phyloP scores from a whole-genome alignment of 1,140 invertebrate genomes.

The Procambarus virginalis region DNA sequence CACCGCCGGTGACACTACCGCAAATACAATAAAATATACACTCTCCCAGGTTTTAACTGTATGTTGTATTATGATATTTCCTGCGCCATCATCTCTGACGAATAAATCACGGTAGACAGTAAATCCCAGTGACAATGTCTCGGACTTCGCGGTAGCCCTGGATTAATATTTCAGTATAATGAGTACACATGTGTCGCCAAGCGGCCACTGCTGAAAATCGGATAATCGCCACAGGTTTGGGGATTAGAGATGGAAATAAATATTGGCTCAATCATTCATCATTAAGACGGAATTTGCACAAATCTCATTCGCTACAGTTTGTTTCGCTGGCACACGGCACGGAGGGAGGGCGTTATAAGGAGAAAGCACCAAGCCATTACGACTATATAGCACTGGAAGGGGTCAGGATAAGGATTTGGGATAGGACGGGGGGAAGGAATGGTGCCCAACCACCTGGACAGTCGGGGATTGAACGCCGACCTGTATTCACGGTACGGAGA shows the following conservation, averaged over 20 bases:
- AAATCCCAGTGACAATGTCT: neutral
- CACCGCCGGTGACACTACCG: neutral
- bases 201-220: neutral
- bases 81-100: neutral
- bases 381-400: too few species aligned
- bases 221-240: slow-evolving; percentile 25
- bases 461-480: too few species aligned
- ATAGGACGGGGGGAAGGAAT: too few species aligned
- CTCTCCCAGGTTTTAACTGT: neutral
- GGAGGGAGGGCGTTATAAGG: neutral
- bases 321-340: slow-evolving; percentile 35
- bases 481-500: too few species aligned
- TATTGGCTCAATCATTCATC: slow-evolving; percentile 52
- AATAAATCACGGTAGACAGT: neutral
- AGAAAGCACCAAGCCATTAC: too few species aligned
- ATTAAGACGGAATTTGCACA: slow-evolving; percentile 50
- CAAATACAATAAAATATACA: neutral
- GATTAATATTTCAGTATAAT: neutral
- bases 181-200: neutral
- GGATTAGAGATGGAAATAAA: slow-evolving; percentile 35
- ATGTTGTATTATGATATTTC: neutral
- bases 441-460: too few species aligned
- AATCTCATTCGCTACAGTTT: slow-evolving; percentile 36
- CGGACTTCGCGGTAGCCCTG: neutral
- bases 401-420: too few species aligned